These are phyloP conservation scores for Calliphora vomitoria DNA, from an alignment of 2,888 invertebrate genomes.

Conservation along the genomic window DNA sequence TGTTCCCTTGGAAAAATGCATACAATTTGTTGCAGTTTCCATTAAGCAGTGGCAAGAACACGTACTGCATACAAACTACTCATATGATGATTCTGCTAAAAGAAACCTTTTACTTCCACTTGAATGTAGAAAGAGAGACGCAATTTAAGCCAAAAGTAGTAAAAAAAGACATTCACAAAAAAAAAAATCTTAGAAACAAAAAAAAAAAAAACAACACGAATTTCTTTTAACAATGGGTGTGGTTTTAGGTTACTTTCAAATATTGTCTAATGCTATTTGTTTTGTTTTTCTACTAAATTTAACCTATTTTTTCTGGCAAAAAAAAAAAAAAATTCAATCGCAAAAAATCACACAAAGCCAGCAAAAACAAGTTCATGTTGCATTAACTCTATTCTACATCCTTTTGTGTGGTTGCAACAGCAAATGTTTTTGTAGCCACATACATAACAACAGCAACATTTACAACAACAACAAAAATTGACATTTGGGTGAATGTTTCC, in stretches of 20 bases:
- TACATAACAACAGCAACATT: background rate
- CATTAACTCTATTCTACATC: constrained; percentile 54
- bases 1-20: no score
- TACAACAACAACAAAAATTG: background rate
- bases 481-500: constrained; percentile 50
- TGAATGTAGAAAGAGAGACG: no score
- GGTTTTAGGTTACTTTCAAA: constrained; percentile 64
- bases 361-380: constrained; percentile 70
- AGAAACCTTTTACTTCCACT: no score
- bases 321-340: background rate
- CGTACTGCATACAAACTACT: no score
- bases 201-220: constrained; percentile 38
- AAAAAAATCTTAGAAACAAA: background rate
- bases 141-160: no score
- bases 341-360: constrained; percentile 39
- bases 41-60: no score
- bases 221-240: constrained; percentile 64
- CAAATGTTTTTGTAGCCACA: constrained; percentile 39
- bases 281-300: constrained; percentile 36
- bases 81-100: no score
- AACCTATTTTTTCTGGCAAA: background rate
- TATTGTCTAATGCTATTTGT: constrained; percentile 45
- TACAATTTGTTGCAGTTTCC: no score
- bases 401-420: constrained; percentile 57
- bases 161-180: no score